Percentiles rank a stretch among this genome's conserved stretches.
Evolutionary conservation across 2,797 vertebrate species (phyloP).

Genomic region (Furcifer pardalis): DNA sequence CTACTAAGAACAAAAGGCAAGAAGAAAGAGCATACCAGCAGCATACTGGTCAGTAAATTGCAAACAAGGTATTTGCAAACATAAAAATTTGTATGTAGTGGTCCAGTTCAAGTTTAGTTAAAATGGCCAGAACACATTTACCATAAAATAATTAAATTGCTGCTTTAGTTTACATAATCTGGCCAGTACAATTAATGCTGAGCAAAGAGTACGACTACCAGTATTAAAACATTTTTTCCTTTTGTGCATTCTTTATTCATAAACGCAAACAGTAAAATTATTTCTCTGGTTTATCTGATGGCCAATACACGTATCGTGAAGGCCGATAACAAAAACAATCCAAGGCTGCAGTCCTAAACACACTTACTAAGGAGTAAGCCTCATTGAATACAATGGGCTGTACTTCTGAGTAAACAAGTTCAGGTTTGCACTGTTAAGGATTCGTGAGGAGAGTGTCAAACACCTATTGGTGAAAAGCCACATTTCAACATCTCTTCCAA

Average conservation of each 20-base stretch:
- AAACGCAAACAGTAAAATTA: not conserved
- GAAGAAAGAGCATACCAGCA: slow-evolving; percentile 63
- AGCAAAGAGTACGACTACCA: not conserved
- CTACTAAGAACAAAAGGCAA: slow-evolving; percentile 63
- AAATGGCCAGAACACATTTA: not conserved
- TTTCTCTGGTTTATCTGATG: not conserved
- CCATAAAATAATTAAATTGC: not conserved
- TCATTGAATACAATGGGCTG: not conserved
- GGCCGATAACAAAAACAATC: not conserved
- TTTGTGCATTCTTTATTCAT: not conserved
- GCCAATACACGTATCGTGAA: not conserved
- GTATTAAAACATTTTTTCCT: not conserved
- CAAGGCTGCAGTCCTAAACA: not conserved
- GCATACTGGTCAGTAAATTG: slow-evolving; percentile 66
- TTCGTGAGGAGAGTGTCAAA: not conserved
- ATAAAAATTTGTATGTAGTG: slow-evolving; percentile 36
- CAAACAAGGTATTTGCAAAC: slow-evolving; percentile 69
- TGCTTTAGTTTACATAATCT: slow-evolving; percentile 16
- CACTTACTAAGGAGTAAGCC: not conserved
- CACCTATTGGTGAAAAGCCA: not conserved
- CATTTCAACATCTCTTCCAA: not conserved
- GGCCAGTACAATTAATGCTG: not conserved
- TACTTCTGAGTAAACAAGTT: slow-evolving; percentile 5
- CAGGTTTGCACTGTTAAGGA: not conserved
- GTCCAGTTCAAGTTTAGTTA: slow-evolving; percentile 33